These are phyloP conservation scores for Biston betularia DNA, from an alignment of 2,888 invertebrate species.

Conservation along the genomic window DNA sequence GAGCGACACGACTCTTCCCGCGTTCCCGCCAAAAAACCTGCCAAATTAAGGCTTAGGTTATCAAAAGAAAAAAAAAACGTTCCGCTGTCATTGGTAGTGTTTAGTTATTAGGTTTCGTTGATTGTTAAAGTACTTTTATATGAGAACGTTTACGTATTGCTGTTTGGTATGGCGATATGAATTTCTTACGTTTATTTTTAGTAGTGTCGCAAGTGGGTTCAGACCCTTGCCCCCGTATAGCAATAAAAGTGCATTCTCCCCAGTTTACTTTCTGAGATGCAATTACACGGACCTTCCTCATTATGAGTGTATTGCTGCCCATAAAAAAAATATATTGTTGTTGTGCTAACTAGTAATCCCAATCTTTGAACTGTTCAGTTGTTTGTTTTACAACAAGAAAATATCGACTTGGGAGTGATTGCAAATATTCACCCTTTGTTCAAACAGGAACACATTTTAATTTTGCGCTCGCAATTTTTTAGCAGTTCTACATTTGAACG, in stretches of 20 bases:
- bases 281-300: slow-evolving; percentile 47
- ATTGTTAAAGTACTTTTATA: not conserved
- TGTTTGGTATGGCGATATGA: not conserved
- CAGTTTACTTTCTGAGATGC: slow-evolving; percentile 48
- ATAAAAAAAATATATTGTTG: slow-evolving; percentile 11
- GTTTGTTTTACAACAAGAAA: not conserved
- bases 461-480: not conserved
- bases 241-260: slow-evolving; percentile 57
- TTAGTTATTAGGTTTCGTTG: not conserved
- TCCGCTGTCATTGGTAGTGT: not conserved
- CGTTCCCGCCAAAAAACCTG: too few relatives aligned
- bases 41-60: too few relatives aligned
- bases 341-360: slow-evolving; percentile 2
- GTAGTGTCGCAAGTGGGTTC: not conserved
- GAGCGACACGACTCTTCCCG: too few relatives aligned
- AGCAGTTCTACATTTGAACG: not conserved
- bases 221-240: slow-evolving; percentile 21
- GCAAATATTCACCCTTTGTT: not conserved
- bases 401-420: not conserved
- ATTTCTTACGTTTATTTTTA: not conserved
- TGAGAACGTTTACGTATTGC: not conserved
- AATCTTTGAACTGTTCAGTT: not conserved
- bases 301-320: slow-evolving; percentile 22
- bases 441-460: not conserved
- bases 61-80: too few relatives aligned